A percentile compares a stretch with the other conserved stretches of the same genome.
Evolutionary conservation across 2,888 invertebrate species (phyloP).

Genomic region (Eurytoma californica): DNA sequence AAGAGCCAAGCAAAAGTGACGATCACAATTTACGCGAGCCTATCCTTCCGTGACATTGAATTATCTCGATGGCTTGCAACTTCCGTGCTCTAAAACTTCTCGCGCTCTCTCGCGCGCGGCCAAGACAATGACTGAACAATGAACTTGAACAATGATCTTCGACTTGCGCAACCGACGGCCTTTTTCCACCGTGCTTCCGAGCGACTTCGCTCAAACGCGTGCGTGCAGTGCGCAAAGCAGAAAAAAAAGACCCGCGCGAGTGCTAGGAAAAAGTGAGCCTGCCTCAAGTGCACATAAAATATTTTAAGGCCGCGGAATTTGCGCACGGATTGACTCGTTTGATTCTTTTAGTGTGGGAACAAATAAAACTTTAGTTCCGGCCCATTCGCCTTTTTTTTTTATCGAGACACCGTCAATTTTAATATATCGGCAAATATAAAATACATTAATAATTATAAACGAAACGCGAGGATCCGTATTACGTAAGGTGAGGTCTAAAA

Average conservation of each 20-base stretch:
- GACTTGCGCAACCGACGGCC: conserved; percentile 51
- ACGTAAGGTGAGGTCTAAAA: too few relatives aligned
- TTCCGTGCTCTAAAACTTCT: conserved; percentile 19
- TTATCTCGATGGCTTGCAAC: conserved; percentile 35
- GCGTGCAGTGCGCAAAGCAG: conserved; percentile 49
- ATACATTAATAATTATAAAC: too few relatives aligned
- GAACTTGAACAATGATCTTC: conserved; percentile 58
- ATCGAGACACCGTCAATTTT: too few relatives aligned
- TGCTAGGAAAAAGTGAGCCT: not conserved
- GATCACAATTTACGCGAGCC: conserved; percentile 36
- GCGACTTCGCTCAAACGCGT: conserved; percentile 3
- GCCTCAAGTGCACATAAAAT: conserved; percentile 25
- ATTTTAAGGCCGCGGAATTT: conserved; percentile 8
- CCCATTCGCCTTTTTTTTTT: too few relatives aligned
- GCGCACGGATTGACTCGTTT: conserved; percentile 5
- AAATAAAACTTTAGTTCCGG: too few relatives aligned
- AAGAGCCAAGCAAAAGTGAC: conserved; percentile 54
- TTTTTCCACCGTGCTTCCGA: conserved; percentile 19
- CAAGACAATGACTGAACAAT: conserved; percentile 57
- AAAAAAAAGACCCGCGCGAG: not conserved
- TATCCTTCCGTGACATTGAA: conserved; percentile 55
- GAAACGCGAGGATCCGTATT: too few relatives aligned
- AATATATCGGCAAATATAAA: too few relatives aligned
- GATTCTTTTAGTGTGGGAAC: not conserved
- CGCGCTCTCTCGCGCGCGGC: conserved; percentile 27